A percentile compares a stretch with the other conserved stretches of the same genome.
Conservation (phyloP, 2,888 invertebrate genomes). For the Diadegma fenestrale region DNA sequence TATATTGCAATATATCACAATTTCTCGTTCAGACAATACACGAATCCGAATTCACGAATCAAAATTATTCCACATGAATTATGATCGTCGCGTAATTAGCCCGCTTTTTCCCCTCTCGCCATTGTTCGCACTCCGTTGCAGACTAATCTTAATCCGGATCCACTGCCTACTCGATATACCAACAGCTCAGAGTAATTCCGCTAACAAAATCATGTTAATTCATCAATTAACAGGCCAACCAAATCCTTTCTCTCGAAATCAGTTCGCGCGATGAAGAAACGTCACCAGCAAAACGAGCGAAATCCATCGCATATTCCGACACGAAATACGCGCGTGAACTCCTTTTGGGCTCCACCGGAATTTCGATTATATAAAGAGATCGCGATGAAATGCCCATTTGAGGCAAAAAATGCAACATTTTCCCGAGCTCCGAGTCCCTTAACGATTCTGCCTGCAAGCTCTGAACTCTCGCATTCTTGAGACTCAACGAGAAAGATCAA, state of each 20-base stretch:
- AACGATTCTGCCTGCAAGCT: neutral
- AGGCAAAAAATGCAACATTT: neutral
- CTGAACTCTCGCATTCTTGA: neutral
- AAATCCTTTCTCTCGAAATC: constrained; percentile 33
- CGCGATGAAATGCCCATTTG: neutral
- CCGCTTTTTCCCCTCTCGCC: constrained; percentile 6
- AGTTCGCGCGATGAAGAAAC: constrained; percentile 22
- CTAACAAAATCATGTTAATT: constrained; percentile 56
- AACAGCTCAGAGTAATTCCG: constrained; percentile 24
- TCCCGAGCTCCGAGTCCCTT: neutral
- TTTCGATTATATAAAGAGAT: neutral
- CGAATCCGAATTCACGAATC: neutral
- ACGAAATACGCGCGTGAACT: too few species aligned
- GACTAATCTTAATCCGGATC: constrained; percentile 62
- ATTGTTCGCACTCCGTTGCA: constrained; percentile 29
- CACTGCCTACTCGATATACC: constrained; percentile 34
- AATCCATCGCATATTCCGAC: neutral
- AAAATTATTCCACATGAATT: constrained; percentile 64
- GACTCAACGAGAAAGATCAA: neutral
- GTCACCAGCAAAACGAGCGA: neutral
- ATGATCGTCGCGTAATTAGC: constrained; percentile 62
- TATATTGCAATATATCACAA: too few species aligned
- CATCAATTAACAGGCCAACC: constrained; percentile 47
- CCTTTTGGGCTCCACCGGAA: neutral
- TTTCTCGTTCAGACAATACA: constrained; percentile 21